A percentile compares a stretch with the other conserved stretches of the same genome.
phyloP scores from a whole-genome alignment of 2,113 vertebrate species.

The Oncorhynchus tshawytscha region DNA sequence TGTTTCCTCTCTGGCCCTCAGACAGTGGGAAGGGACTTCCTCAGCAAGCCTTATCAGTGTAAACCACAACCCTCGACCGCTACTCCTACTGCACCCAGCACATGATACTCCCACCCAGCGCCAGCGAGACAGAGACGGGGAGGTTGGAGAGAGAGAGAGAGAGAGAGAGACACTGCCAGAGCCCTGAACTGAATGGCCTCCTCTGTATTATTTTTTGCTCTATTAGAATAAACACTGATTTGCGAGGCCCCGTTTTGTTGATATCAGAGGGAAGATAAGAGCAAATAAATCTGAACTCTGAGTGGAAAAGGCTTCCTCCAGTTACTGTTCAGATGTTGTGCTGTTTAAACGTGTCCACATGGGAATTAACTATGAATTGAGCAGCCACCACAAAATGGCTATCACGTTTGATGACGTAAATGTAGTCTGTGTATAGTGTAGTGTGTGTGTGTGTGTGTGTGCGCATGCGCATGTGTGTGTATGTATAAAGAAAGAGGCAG shows the following conservation, averaged over 20 bases:
- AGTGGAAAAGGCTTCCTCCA: conserved; percentile 43
- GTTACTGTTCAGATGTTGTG: conserved; percentile 35
- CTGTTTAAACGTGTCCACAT: conserved; percentile 57
- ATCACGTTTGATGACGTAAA: conserved; percentile 11
- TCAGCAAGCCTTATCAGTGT: conserved; percentile 72
- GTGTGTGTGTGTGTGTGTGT: not conserved
- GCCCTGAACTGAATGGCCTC: conserved; percentile 26
- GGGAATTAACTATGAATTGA: conserved; percentile 15
- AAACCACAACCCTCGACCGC: conserved; percentile 67
- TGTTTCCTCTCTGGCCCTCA: conserved; percentile 68
- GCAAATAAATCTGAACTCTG: conserved; percentile 52
- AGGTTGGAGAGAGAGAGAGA: not conserved
- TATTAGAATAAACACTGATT: conserved; percentile 52
- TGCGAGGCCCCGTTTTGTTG: conserved; percentile 38
- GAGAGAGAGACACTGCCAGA: not conserved
- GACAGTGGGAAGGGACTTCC: conserved; percentile 77
- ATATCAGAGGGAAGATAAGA: conserved; percentile 53
- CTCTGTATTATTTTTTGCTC: conserved; percentile 45
- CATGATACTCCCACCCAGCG: conserved; percentile 56
- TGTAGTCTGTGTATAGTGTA: not conserved
- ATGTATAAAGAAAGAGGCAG: not conserved
- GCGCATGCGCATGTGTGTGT: not conserved
- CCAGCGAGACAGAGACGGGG: not conserved
- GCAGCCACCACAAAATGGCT: conserved; percentile 1
- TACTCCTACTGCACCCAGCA: conserved; percentile 40